A percentile compares a stretch with the other conserved stretches of the same genome.
Evolutionary conservation across 1,140 invertebrate species (phyloP).

Genomic region (Adoxophyes honmai): DNA sequence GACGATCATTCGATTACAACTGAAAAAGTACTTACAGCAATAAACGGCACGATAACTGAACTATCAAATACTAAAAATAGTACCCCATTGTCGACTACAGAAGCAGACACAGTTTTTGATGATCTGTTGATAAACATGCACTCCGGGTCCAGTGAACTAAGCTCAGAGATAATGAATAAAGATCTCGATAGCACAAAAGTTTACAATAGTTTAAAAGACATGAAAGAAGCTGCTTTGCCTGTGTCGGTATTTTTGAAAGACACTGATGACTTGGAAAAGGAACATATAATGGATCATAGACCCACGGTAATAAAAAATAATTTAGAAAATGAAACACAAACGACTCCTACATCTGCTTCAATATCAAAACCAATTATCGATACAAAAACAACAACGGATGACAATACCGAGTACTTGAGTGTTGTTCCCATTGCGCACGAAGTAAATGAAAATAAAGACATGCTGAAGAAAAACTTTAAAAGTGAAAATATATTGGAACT

Average conservation of each 20-base stretch:
- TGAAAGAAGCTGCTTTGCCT: slow-evolving; percentile 18
- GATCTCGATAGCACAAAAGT: too few species aligned
- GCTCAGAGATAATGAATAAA: too few species aligned
- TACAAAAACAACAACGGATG: slow-evolving; percentile 12
- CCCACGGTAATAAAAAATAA: slow-evolving; percentile 20
- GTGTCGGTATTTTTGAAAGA: slow-evolving; percentile 61
- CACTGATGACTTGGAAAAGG: slow-evolving; percentile 55
- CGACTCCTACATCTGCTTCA: slow-evolving; percentile 15
- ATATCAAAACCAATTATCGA: slow-evolving; percentile 18
- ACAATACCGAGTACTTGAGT: slow-evolving; percentile 43
- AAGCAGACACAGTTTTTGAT: not conserved
- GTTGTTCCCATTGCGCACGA: slow-evolving; percentile 52
- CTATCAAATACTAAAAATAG: not conserved
- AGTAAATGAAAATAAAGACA: slow-evolving; percentile 32
- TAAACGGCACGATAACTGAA: slow-evolving; percentile 18
- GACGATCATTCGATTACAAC: slow-evolving; percentile 43
- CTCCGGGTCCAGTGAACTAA: too few species aligned
- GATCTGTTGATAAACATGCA: too few species aligned
- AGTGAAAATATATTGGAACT: slow-evolving; percentile 51
- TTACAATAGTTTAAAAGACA: too few species aligned
- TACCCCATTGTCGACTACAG: not conserved
- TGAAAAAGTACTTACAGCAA: slow-evolving; percentile 14
- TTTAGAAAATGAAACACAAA: slow-evolving; percentile 16
- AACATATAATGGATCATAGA: slow-evolving; percentile 27
- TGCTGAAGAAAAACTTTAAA: slow-evolving; percentile 37